Evolutionary conservation across 2,113 vertebrate species (phyloP).

Genomic region (Aptenodytes patagonicus): DNA sequence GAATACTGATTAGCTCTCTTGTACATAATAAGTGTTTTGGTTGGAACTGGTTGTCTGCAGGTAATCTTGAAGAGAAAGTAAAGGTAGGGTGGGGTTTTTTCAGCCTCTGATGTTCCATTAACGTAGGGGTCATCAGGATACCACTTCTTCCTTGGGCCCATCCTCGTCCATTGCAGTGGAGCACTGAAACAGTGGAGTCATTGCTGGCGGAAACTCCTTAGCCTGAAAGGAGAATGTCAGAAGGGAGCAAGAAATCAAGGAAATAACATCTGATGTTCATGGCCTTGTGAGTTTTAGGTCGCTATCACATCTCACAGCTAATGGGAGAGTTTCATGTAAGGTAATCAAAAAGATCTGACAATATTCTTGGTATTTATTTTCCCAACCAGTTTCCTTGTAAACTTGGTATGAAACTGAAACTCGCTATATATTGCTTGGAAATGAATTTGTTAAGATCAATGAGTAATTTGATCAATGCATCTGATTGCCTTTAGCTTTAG

Average conservation of each 20-base stretch:
- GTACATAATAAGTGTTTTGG: not conserved
- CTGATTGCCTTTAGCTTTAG: not conserved
- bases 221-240: not conserved
- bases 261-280: not conserved
- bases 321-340: not conserved
- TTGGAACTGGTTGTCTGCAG: not conserved
- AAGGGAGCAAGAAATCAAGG: not conserved
- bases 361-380: not conserved
- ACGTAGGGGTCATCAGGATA: accelerated
- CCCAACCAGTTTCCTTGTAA: not conserved
- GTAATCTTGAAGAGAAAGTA: not conserved
- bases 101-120: not conserved
- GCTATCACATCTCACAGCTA: not conserved
- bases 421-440: not conserved
- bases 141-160: not conserved
- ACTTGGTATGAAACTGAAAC: not conserved
- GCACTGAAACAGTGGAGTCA: not conserved
- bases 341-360: not conserved
- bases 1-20: not conserved
- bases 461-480: not conserved
- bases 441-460: not conserved
- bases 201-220: not conserved
- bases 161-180: not conserved
- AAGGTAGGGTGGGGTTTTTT: not conserved
- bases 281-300: not conserved